Percentiles rank a stretch among this genome's conserved stretches.
Evolutionary conservation across 2,113 vertebrate species (phyloP).

Genomic region (Anser brachyrhynchus): DNA sequence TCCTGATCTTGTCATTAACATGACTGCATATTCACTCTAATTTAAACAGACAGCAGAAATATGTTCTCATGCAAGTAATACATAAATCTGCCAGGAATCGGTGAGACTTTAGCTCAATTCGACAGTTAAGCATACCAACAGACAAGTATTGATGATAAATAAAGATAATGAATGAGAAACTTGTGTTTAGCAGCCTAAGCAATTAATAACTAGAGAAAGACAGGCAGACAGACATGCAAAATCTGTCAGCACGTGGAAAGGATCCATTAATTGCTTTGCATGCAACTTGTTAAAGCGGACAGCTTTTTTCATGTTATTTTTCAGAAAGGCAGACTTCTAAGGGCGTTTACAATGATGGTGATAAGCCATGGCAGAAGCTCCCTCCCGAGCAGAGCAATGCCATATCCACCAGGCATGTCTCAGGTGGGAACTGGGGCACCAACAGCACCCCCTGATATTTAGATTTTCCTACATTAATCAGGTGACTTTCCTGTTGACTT

Average conservation of each 20-base stretch:
- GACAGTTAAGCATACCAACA: background rate
- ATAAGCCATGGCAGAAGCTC: background rate
- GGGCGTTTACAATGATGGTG: background rate
- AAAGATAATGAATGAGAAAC: slow-evolving; percentile 30
- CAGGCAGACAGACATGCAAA: background rate
- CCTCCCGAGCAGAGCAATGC: background rate
- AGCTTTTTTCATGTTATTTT: background rate
- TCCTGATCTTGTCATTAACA: background rate
- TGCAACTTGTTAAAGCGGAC: background rate
- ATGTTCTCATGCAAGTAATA: slow-evolving; percentile 11
- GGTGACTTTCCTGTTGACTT: slow-evolving; percentile 40
- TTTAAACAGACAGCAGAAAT: slow-evolving; percentile 15
- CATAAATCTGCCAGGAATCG: slow-evolving; percentile 22
- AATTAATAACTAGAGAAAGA: slow-evolving; percentile 7
- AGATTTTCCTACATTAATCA: slow-evolving; percentile 44
- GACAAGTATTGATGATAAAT: slow-evolving; percentile 24
- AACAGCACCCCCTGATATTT: background rate
- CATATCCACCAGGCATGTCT: background rate
- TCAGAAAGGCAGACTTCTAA: background rate
- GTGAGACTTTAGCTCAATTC: background rate
- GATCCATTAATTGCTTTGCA: background rate
- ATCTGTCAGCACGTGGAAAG: slow-evolving; percentile 33
- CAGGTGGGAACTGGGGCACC: background rate
- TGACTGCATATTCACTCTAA: background rate
- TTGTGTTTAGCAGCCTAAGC: background rate